phyloP scores from a whole-genome alignment of 2,888 invertebrate genomes.

The Agrotis exclamationis region DNA sequence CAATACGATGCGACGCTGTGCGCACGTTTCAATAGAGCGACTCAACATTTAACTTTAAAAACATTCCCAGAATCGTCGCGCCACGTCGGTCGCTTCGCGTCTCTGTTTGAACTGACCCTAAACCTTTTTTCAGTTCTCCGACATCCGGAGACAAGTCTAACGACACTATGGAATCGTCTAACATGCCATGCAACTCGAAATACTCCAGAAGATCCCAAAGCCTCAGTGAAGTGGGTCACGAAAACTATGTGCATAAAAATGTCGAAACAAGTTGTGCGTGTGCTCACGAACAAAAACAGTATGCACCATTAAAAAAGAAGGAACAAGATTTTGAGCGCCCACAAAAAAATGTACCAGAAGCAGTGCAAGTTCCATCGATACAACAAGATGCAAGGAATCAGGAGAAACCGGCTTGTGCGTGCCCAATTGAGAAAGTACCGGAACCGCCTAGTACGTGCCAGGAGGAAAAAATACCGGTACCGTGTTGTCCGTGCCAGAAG shows the following conservation, averaged over 20 bases:
- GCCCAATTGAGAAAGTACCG: not conserved
- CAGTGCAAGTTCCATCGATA: not conserved
- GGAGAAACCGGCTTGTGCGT: not conserved
- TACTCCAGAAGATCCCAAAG: conserved; percentile 67
- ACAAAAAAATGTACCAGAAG: not conserved
- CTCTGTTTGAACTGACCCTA: too few species aligned
- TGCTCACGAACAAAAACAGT: not conserved
- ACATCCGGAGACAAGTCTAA: conserved; percentile 54
- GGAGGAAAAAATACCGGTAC: not conserved
- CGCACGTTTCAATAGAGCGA: too few species aligned
- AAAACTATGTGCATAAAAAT: conserved; percentile 44
- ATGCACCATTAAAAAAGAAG: too few species aligned
- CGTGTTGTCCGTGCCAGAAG: not conserved
- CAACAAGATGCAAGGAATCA: not conserved
- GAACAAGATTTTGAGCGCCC: not conserved
- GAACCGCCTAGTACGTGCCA: not conserved
- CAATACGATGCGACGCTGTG: too few species aligned
- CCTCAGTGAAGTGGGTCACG: conserved; percentile 60
- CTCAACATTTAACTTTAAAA: too few species aligned
- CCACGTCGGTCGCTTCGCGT: too few species aligned
- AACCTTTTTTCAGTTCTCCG: conserved; percentile 30
- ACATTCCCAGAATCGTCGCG: too few species aligned
- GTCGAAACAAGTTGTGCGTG: conserved; percentile 30
- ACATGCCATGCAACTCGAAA: conserved; percentile 37
- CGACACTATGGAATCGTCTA: conserved; percentile 49